Conservation (phyloP, 2,113 vertebrate genomes). For the Nothobranchius furzeri region DNA sequence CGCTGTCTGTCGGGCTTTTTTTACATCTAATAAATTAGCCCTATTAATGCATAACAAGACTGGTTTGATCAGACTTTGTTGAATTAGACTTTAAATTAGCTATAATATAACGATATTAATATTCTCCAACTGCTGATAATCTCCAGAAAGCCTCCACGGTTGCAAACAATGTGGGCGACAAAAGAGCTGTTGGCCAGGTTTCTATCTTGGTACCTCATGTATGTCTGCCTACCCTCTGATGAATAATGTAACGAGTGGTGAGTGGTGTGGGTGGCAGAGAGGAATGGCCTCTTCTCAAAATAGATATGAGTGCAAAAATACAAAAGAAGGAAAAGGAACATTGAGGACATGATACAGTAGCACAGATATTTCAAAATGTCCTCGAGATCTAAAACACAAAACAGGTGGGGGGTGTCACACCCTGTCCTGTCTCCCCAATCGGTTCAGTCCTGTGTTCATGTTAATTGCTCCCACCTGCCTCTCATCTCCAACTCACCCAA, state of each 20-base stretch:
- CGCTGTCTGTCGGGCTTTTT: too few species aligned
- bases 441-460: too few species aligned
- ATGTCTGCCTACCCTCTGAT: slow-evolving; percentile 48
- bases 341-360: background rate
- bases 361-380: slow-evolving; percentile 4
- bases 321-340: slow-evolving; percentile 5
- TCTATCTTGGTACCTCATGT: slow-evolving; percentile 16
- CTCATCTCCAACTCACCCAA: too few species aligned
- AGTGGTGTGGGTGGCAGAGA: slow-evolving; percentile 63
- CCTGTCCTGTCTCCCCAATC: too few species aligned
- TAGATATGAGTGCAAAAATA: slow-evolving; percentile 57
- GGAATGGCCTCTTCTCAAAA: slow-evolving; percentile 72
- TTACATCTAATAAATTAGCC: too few species aligned
- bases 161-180: background rate
- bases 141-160: background rate
- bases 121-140: background rate
- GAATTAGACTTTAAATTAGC: too few species aligned
- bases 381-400: too few species aligned
- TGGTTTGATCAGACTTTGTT: too few species aligned
- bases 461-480: too few species aligned
- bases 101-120: too few species aligned
- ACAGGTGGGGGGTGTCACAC: too few species aligned
- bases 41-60: too few species aligned
- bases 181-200: slow-evolving; percentile 13
- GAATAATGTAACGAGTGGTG: slow-evolving; percentile 76